Base-by-base conservation (phyloP, 2,113 vertebrate species). In the Neodon shergylaensis region DNA sequence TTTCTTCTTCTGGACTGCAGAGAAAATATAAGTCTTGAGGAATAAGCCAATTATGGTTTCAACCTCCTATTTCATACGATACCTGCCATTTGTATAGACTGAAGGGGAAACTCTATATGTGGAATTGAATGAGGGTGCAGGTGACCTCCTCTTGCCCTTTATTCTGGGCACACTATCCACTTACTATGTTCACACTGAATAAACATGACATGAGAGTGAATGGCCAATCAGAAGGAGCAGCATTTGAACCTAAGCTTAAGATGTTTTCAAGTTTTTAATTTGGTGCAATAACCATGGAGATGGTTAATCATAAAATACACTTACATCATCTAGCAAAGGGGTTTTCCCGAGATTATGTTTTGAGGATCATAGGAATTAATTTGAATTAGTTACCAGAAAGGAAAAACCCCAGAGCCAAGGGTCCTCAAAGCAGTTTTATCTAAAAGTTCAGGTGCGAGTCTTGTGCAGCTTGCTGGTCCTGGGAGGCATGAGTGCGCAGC, bases 261-360 rank as follows among this genome's bases (percentile, higher is more conserved):
- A 76, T 5, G 22, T 36, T 91, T 91, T 87, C 39, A 16, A 28
- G 21, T 28, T 76, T 66, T 88, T 10, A 88, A 61, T 77, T 86
- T 44, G 52, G 44, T 16, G 54, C 17, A 47, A 78, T 81, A 54
- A 85, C 49, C 36, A 91, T 21, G 44, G 92, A 92, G 16, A 36
- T 92, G 90, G 10, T 91, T 61, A 68, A 88, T 14, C 21, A 79
- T 28, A 89, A 85, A 91, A 70, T 87, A 93, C 81, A 17, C 26
- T 65, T 22, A 66, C 12, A 66, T 84, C 39, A 76, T 36, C 5
- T 66, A 65, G 9, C 13, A 28, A 90, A 76, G 33, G 8, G 26
- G 68, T 49, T 61, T 68, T 85, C 3, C 4, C 33, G 72, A 79
- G 49, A 33, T 58, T 91, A 31, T 65, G 16, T 78, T 82, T 89